Evolutionary conservation across 2,113 vertebrate species (phyloP), one percentile per base, ranked within the genome.

Genomic region (Heterotilapia buettikoferi): DNA sequence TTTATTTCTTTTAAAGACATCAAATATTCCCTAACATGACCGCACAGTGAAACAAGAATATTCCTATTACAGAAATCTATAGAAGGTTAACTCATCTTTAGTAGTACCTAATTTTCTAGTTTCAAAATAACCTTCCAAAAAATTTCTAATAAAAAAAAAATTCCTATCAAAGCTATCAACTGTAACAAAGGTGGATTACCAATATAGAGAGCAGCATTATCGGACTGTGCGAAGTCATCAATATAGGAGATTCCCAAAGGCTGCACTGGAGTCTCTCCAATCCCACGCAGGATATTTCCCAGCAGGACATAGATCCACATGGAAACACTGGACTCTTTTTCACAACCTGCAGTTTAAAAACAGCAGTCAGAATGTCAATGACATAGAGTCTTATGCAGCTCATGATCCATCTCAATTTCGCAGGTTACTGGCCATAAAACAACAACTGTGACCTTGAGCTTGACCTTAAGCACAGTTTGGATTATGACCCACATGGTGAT

Each of bases 181-280:
- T 36, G 71, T 66, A 12, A 83, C n/a, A 16, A 10, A 24, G 36
- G 10, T 57, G 13, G 10, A 19, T 96, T 97, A 98, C 98, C 98
- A 61, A 98, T 96, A 88, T 98, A 99, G 82, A 99, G 96, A 59
- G 98, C 98, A 40, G 98, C 97, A 88, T 98, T 98, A 91, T 98
- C 97, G 7, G 95, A 85, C 85, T 96, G 96, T 85, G 98, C 96
- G 90, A 97, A 98, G 91, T 99, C 98, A 68, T 99, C 98, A 80
- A 99, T 93, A 76, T 98, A 99, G 1, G 98, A 98, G 84, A 98
- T 96, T 78, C 98, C 98, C 80, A 99, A 88, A 43, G 98, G 98
- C 89, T 97, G 95, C 1, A 99, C 96, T 4, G 97, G 97, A 24
- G 98, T 98, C 92, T 99, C 98, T 45, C 98, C 98, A 33, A 98